phyloP scores from a whole-genome alignment of 2,113 vertebrate species.

The Passer montanus region DNA sequence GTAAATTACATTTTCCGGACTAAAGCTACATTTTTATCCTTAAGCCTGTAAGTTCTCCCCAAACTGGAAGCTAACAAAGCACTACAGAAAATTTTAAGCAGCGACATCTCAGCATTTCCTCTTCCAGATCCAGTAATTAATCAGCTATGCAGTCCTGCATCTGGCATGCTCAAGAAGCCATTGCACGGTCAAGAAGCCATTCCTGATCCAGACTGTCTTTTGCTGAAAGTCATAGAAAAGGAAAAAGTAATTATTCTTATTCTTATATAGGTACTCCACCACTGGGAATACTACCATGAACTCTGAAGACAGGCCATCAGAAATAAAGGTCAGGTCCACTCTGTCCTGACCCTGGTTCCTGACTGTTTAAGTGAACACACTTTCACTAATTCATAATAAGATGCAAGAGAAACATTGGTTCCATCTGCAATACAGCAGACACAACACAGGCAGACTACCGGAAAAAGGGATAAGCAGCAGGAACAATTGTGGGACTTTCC shows the following conservation, averaged over 20 bases:
- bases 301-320: neutral
- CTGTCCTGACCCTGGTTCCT: neutral
- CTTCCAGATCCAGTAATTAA: neutral
- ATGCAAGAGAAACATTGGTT: neutral
- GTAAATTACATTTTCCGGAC: neutral
- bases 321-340: neutral
- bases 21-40: neutral
- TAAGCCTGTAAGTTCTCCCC: neutral
- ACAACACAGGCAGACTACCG: neutral
- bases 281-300: neutral
- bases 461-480: neutral
- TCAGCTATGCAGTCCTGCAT: neutral
- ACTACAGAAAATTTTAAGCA: neutral
- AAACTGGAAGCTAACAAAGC: neutral
- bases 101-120: neutral
- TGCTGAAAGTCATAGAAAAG: neutral
- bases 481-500: neutral
- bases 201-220: neutral
- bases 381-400: neutral
- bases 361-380: neutral
- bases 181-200: neutral
- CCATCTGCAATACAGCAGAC: neutral
- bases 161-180: neutral
- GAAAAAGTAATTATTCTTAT: neutral
- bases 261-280: neutral